These are phyloP conservation scores for Nannobrachium achirus DNA, from an alignment of 2,113 vertebrate species.

Conservation along the genomic window DNA sequence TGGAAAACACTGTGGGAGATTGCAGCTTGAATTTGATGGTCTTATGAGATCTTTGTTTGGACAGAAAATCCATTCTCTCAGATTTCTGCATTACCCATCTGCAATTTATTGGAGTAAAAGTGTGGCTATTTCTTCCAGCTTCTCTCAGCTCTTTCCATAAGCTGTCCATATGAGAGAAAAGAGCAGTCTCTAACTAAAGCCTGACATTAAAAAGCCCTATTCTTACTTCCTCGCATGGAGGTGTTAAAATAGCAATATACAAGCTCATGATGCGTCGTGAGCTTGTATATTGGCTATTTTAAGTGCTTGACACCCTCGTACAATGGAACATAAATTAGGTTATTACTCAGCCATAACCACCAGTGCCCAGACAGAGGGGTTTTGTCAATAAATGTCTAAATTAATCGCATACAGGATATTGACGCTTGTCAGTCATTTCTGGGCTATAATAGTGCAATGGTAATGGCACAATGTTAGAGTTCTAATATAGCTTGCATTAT, in stretches of 20 bases:
- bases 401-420: slow-evolving; percentile 65
- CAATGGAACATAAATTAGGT: too few species aligned
- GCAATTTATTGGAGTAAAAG: slow-evolving; percentile 33
- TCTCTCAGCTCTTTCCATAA: slow-evolving; percentile 48
- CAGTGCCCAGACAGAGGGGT: slow-evolving; percentile 58
- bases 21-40: slow-evolving; percentile 38
- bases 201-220: slow-evolving; percentile 54
- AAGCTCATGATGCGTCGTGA: too few species aligned
- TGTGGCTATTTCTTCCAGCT: slow-evolving; percentile 9
- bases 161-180: slow-evolving; percentile 51
- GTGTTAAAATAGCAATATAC: too few species aligned
- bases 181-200: slow-evolving; percentile 69
- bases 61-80: slow-evolving; percentile 20
- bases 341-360: slow-evolving; percentile 70
- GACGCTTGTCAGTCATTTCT: neutral
- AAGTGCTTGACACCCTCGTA: too few species aligned
- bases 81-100: slow-evolving; percentile 47
- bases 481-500: slow-evolving; percentile 33
- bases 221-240: too few species aligned
- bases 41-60: slow-evolving; percentile 34
- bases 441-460: neutral
- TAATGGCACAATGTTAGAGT: slow-evolving; percentile 45
- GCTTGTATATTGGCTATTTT: too few species aligned
- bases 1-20: slow-evolving; percentile 32
- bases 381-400: slow-evolving; percentile 75